Conservation (phyloP, 2,888 invertebrate genomes). For the Aquatica leii region DNA sequence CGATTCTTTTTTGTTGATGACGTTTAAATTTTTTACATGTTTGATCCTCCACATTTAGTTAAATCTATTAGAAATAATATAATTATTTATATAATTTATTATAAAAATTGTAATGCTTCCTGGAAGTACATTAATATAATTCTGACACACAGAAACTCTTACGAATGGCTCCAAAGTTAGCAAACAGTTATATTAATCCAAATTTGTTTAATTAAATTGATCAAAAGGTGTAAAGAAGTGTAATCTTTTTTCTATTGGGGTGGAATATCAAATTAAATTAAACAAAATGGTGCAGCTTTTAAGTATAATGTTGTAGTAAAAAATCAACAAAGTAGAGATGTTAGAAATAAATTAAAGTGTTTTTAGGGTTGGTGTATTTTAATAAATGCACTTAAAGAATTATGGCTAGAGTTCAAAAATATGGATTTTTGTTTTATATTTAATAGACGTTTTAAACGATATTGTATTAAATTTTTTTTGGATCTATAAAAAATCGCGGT, state of each 20-base stretch:
- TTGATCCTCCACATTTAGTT: slow-evolving; percentile 33
- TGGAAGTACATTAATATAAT: slow-evolving; percentile 36
- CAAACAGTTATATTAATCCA: slow-evolving; percentile 37
- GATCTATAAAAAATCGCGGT: slow-evolving; percentile 34
- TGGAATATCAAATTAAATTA: slow-evolving; percentile 32
- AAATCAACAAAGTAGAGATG: slow-evolving; percentile 29
- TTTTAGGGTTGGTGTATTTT: slow-evolving; percentile 37
- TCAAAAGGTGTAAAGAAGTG: slow-evolving; percentile 9
- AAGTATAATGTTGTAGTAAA: slow-evolving; percentile 30
- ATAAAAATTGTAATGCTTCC: slow-evolving; percentile 24
- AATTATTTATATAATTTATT: slow-evolving; percentile 27
- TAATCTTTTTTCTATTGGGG: slow-evolving; percentile 11
- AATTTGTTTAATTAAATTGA: slow-evolving; percentile 40
- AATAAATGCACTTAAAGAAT: slow-evolving; percentile 33
- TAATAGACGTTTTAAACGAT: slow-evolving; percentile 40
- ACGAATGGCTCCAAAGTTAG: slow-evolving; percentile 38
- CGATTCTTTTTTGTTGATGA: slow-evolving; percentile 36
- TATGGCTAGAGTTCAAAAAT: slow-evolving; percentile 35
- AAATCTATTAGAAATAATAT: too few species aligned
- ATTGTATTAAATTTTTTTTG: slow-evolving; percentile 43
- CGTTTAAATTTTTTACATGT: too few species aligned
- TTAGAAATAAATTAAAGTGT: slow-evolving; percentile 37
- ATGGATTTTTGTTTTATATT: slow-evolving; percentile 35
- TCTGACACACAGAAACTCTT: slow-evolving; percentile 26
- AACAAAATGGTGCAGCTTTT: slow-evolving; percentile 33